Evolutionary conservation across 2,113 vertebrate genomes (phyloP).

Genomic region (Centropristis striata): DNA sequence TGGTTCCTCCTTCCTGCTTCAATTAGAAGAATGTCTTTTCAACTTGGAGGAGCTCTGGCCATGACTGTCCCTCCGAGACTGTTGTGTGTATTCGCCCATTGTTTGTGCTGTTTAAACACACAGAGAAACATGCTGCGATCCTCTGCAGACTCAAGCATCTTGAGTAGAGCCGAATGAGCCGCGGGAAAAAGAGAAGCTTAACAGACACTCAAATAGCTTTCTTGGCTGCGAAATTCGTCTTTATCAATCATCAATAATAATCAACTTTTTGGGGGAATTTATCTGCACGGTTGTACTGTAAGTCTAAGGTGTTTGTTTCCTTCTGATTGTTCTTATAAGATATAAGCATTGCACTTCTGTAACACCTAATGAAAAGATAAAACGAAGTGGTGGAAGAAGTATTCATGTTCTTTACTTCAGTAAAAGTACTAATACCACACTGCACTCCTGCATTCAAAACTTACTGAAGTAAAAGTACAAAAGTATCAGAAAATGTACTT

Average conservation of each 20-base stretch:
- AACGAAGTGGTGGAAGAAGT: no score
- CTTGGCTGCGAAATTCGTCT: background rate
- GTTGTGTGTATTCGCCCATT: constrained; percentile 44
- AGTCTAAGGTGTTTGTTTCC: background rate
- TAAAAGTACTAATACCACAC: no score
- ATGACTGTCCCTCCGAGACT: constrained; percentile 38
- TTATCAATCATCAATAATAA: background rate
- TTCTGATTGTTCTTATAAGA: background rate
- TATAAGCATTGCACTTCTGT: background rate
- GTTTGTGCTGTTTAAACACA: constrained; percentile 41
- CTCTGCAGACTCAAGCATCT: constrained; percentile 26
- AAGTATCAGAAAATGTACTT: no score
- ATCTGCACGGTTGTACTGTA: background rate
- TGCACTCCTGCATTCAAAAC: no score
- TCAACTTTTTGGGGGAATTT: background rate
- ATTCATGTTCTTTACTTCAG: no score
- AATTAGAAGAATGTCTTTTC: constrained; percentile 53
- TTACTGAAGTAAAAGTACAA: no score
- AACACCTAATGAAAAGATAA: no score
- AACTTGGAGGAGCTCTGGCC: constrained; percentile 57
- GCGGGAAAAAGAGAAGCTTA: background rate
- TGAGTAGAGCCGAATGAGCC: constrained; percentile 20
- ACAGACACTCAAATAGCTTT: constrained; percentile 2
- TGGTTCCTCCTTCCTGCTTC: constrained; percentile 41
- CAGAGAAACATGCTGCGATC: constrained; percentile 4